These are phyloP conservation scores for Nemotelus nigrinus DNA, from an alignment of 2,888 invertebrate genomes.

Conservation along the genomic window DNA sequence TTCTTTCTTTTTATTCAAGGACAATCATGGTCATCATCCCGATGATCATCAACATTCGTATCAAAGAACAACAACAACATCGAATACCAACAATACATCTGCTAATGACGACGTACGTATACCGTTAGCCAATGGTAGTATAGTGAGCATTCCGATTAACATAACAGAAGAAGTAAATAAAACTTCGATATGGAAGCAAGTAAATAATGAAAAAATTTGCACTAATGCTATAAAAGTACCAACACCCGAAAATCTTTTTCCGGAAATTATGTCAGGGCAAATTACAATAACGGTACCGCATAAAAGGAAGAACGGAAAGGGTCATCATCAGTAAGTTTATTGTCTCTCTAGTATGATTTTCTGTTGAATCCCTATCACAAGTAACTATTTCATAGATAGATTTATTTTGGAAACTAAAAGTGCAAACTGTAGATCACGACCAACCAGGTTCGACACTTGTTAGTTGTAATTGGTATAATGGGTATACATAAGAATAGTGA, in stretches of 20 bases:
- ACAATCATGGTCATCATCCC: constrained; percentile 54
- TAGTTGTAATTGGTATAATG: too few species aligned
- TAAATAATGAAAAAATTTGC: constrained; percentile 70
- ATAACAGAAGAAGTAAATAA: constrained; percentile 94
- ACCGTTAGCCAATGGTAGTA: constrained; percentile 86
- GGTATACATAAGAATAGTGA: too few species aligned
- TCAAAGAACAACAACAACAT: constrained; percentile 38
- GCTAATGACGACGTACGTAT: constrained; percentile 73
- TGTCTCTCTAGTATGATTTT: not conserved
- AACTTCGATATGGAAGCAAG: constrained; percentile 93
- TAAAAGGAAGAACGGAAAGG: constrained; percentile 62
- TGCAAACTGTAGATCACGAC: too few species aligned
- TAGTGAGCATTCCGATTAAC: constrained; percentile 85
- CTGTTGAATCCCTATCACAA: not conserved
- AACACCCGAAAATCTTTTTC: constrained; percentile 52
- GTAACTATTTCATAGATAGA: too few species aligned
- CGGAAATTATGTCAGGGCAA: constrained; percentile 55
- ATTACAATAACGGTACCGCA: constrained; percentile 59
- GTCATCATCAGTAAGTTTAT: constrained; percentile 60
- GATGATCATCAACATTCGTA: constrained; percentile 50
- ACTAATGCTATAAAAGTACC: constrained; percentile 22
- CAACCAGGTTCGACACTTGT: too few species aligned
- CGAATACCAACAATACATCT: constrained; percentile 65
- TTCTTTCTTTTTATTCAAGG: constrained; percentile 42
- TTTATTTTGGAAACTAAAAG: too few species aligned